These are phyloP conservation scores for Drosophila eohydei DNA, from an alignment of 2,888 invertebrate genomes.

Conservation along the genomic window DNA sequence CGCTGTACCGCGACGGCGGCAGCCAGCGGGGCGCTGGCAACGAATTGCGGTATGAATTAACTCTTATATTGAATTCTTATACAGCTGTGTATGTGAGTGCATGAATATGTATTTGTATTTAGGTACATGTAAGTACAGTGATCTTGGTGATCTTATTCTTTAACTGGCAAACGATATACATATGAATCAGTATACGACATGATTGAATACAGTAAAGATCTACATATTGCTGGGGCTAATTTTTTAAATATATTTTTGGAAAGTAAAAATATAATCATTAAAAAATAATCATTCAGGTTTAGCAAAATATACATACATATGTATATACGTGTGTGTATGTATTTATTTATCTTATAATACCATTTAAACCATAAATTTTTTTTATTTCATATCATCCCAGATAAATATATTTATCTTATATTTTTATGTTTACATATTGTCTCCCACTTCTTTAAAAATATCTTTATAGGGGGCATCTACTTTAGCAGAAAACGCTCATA, in stretches of 20 bases:
- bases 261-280: no score
- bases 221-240: no score
- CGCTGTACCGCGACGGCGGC: slow-evolving; percentile 53
- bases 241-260: no score
- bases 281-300: no score
- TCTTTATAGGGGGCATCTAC: background rate
- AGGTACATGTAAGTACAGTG: slow-evolving; percentile 1
- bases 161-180: no score
- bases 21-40: slow-evolving; percentile 72
- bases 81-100: background rate
- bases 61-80: slow-evolving; percentile 2
- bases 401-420: background rate
- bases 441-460: background rate
- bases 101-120: background rate
- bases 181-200: no score
- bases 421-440: background rate
- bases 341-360: background rate
- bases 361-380: no score
- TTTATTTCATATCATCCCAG: background rate
- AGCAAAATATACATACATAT: no score
- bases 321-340: no score
- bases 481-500: background rate
- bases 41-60: slow-evolving; percentile 51
- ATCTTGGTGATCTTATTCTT: background rate
- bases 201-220: no score